Conservation (phyloP, 2,113 vertebrate species). For the Micronisus gabar region DNA sequence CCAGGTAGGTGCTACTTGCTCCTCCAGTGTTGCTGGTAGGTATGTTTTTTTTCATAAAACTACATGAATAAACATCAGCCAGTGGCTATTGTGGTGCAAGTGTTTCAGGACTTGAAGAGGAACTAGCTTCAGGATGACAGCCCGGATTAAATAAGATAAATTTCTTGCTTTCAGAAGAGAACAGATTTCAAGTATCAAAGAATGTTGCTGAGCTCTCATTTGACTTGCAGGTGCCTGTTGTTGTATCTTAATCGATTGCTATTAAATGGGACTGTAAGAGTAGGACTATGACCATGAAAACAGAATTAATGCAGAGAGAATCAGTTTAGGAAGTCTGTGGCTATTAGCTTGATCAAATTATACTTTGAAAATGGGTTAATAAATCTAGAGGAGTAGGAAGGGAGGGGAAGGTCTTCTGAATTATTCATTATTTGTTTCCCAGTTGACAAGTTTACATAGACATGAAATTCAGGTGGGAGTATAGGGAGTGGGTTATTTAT, state of each 20-base stretch:
- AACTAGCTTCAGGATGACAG: neutral
- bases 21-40: neutral
- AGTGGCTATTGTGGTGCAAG: neutral
- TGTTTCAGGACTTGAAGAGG: neutral
- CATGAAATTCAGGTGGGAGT: conserved; percentile 5
- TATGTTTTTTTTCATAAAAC: neutral
- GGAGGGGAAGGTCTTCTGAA: neutral
- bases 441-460: neutral
- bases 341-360: conserved; percentile 28
- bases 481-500: neutral
- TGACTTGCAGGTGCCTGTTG: neutral
- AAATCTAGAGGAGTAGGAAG: conserved; percentile 6
- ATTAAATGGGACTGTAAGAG: neutral
- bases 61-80: neutral
- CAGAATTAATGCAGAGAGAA: neutral
- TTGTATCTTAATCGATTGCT: neutral
- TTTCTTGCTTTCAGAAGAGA: neutral
- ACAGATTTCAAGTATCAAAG: neutral
- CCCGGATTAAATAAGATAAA: neutral
- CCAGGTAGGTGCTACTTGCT: neutral
- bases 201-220: neutral
- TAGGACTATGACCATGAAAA: neutral
- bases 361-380: conserved; percentile 27
- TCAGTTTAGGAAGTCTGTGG: neutral
- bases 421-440: conserved; percentile 21